These are phyloP conservation scores for Pangasianodon gigas DNA, from an alignment of 2,113 vertebrate species.

Conservation along the genomic window DNA sequence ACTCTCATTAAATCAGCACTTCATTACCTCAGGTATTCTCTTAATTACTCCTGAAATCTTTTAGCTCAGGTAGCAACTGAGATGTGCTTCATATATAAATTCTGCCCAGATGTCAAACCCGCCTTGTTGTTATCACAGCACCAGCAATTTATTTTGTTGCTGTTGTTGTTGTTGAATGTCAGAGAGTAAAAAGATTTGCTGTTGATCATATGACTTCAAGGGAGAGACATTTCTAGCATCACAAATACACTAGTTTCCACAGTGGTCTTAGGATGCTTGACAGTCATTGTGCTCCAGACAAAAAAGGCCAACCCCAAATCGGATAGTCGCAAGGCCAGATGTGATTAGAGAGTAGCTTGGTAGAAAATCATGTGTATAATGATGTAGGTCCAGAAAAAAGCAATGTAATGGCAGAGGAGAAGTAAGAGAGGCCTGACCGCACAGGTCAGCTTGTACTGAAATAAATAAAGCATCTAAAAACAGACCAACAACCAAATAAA, in stretches of 20 bases:
- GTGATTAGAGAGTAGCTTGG: slow-evolving; percentile 59
- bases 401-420: slow-evolving; percentile 45
- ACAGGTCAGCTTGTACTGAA: not conserved
- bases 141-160: slow-evolving; percentile 22
- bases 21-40: slow-evolving; percentile 64
- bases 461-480: not conserved
- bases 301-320: slow-evolving; percentile 61
- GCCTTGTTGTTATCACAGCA: slow-evolving; percentile 25
- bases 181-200: slow-evolving; percentile 21
- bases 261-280: slow-evolving; percentile 36
- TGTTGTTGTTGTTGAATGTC: not conserved
- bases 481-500: not conserved
- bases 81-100: slow-evolving; percentile 56
- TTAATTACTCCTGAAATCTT: slow-evolving; percentile 68
- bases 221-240: slow-evolving; percentile 61
- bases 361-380: slow-evolving; percentile 24
- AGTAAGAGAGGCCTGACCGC: not conserved
- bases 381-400: slow-evolving; percentile 46
- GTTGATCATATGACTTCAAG: slow-evolving; percentile 38
- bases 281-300: slow-evolving; percentile 31
- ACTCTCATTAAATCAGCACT: slow-evolving; percentile 69
- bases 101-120: slow-evolving; percentile 31
- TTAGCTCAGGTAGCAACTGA: slow-evolving; percentile 51
- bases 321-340: slow-evolving; percentile 65
- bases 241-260: slow-evolving; percentile 60